These are phyloP conservation scores for Zaprionus camerounensis DNA, from an alignment of 1,140 invertebrate genomes.

Conservation along the genomic window DNA sequence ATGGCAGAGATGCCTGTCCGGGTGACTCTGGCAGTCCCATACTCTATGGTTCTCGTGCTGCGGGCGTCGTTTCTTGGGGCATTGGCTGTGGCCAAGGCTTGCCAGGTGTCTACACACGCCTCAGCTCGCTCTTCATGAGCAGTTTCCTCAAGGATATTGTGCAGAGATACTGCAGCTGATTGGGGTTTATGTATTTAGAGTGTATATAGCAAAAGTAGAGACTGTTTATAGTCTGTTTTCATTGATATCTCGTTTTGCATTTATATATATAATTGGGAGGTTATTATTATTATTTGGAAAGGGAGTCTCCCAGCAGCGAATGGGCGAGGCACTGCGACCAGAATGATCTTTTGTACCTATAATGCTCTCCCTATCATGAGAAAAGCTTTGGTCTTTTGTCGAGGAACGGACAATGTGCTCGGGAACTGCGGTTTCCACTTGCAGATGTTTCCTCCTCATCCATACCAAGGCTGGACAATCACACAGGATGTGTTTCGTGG, in stretches of 20 bases:
- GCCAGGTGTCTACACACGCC: constrained; percentile 87
- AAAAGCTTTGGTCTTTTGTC: no score
- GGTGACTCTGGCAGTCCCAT: constrained; percentile 69
- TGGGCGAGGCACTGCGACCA: no score
- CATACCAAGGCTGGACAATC: no score
- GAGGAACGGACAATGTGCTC: no score
- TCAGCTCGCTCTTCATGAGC: constrained; percentile 32
- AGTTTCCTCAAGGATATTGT: constrained; percentile 40
- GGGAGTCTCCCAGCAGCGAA: no score
- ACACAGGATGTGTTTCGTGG: no score
- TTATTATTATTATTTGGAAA: no score
- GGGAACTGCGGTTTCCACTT: no score
- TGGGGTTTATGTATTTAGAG: background rate
- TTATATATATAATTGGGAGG: no score
- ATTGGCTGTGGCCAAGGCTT: constrained; percentile 67
- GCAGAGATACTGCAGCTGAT: constrained; percentile 18
- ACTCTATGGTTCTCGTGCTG: constrained; percentile 28
- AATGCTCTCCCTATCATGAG: no score
- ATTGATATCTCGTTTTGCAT: background rate
- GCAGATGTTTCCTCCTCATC: no score
- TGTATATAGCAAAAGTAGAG: background rate
- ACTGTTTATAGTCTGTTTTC: background rate
- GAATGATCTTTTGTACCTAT: no score
- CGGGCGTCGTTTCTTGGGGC: constrained; percentile 87
- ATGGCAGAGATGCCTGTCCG: constrained; percentile 53